Evolutionary conservation across 2,113 vertebrate genomes (phyloP).

Genomic region (Phodopus roborovskii): DNA sequence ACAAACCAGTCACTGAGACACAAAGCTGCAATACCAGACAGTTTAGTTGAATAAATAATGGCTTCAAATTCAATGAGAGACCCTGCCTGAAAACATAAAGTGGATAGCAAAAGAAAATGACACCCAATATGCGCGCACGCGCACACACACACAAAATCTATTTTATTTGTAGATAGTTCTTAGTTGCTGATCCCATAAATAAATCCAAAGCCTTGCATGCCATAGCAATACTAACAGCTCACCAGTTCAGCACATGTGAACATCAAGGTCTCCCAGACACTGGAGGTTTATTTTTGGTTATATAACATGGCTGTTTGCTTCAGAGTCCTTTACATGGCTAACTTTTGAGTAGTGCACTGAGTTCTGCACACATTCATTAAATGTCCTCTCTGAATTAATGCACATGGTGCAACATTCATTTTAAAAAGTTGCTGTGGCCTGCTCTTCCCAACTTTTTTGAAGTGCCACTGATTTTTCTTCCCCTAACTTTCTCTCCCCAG

Average conservation of each 20-base stretch:
- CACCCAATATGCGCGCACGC: not conserved
- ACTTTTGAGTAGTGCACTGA: not conserved
- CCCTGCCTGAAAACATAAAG: not conserved
- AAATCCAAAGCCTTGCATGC: not conserved
- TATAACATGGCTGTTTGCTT: not conserved
- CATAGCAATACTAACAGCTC: fast-evolving
- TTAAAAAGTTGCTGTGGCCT: slow-evolving; percentile 50
- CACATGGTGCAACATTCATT: slow-evolving; percentile 30
- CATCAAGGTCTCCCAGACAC: fast-evolving
- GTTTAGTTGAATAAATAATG: not conserved
- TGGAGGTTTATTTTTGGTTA: not conserved
- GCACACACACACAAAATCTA: not conserved
- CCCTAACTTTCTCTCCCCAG: not conserved
- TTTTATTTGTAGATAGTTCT: not conserved
- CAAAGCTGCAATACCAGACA: not conserved
- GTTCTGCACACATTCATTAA: not conserved
- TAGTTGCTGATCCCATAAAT: not conserved
- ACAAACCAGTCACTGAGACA: not conserved
- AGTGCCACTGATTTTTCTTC: slow-evolving; percentile 18
- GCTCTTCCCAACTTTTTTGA: slow-evolving; percentile 36
- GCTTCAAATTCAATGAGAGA: not conserved
- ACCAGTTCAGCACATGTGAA: not conserved
- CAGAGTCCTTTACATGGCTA: not conserved
- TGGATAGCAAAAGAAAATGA: not conserved
- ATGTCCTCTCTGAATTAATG: not conserved